Evolutionary conservation across 2,888 invertebrate genomes (phyloP), one percentile per base, ranked within the genome.

Genomic region (Xylota segnis): DNA sequence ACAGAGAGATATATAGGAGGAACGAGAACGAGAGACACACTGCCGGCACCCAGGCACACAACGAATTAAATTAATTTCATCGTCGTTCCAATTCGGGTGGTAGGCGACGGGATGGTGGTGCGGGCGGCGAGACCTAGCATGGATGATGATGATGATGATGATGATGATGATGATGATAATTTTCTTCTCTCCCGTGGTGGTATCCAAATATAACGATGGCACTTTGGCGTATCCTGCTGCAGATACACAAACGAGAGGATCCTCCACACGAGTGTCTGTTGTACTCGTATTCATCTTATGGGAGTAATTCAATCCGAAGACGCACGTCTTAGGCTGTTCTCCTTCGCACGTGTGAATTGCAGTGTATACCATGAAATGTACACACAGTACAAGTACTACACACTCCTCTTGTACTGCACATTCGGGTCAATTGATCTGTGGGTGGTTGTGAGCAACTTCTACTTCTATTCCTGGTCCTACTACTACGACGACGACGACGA

Each of bases 31-130:
- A 56, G 65, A 50, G 16, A 18, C 23, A 34, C 61, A 45, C 27
- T 12, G 18, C 29, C 32, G 59, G 37, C 52, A 40, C 32, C 45
- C n/a, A 68, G 23, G 32, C 65, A 59, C 43, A 68, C 52, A 50
- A 75, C 52, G 75, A 81, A 82, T 86, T 81, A 72, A 86, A 82
- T 86, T 76, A 86, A 86, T 82, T 81, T 56, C 59, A 54, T 56
- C 82, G 66, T 50, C 63, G 7, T 37, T 29, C 27, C 71, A 18
- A 14, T 40, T 43, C 14, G 40, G 7, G 27, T 29, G 40, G 37
- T n/a, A 37, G 50, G 18, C 4, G 34, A 4, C 16, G 18, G 63
- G 16, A 5, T 9, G 37, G 37, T 7, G 34, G 23, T 23, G 23
- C 27, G 65, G 65, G 56, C 65, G 56, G 7, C 32, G 63, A 10